These are phyloP conservation scores for Donacobius atricapilla DNA, from an alignment of 2,113 vertebrate genomes.

Conservation along the genomic window DNA sequence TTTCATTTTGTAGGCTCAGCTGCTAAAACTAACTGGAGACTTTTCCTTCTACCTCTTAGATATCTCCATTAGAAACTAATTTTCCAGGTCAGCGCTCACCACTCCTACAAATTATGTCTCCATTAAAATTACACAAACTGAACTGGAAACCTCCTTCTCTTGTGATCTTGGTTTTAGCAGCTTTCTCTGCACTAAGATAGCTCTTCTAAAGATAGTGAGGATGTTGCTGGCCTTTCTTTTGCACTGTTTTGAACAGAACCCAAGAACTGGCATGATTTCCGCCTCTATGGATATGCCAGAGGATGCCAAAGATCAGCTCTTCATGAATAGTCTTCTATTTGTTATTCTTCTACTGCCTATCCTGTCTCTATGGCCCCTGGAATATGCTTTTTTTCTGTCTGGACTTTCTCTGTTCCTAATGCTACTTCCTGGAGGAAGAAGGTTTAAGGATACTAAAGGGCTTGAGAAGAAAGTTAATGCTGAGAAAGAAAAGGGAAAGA, in stretches of 20 bases:
- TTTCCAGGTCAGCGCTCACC: background rate
- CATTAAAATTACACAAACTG: background rate
- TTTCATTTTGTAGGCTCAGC: background rate
- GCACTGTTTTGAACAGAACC: background rate
- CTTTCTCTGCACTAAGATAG: background rate
- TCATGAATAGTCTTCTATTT: background rate
- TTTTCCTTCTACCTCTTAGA: background rate
- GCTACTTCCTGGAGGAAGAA: background rate
- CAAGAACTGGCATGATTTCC: background rate
- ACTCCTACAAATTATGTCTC: background rate
- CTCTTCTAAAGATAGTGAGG: background rate
- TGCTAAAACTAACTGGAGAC: background rate
- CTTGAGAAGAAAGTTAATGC: background rate
- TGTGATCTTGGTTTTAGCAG: background rate
- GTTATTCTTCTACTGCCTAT: background rate
- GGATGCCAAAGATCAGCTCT: background rate
- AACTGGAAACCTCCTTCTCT: background rate
- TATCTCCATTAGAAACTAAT: background rate
- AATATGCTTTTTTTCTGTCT: accelerated
- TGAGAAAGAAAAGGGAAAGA: background rate
- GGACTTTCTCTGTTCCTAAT: background rate
- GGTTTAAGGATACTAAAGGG: background rate
- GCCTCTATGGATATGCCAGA: background rate
- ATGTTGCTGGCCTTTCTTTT: background rate
- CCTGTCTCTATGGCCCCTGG: background rate